Percentiles rank a stretch among this genome's conserved stretches.
These are phyloP conservation scores for Lasioglossum villosulum DNA, from an alignment of 2,888 invertebrate genomes.

Conservation along the genomic window DNA sequence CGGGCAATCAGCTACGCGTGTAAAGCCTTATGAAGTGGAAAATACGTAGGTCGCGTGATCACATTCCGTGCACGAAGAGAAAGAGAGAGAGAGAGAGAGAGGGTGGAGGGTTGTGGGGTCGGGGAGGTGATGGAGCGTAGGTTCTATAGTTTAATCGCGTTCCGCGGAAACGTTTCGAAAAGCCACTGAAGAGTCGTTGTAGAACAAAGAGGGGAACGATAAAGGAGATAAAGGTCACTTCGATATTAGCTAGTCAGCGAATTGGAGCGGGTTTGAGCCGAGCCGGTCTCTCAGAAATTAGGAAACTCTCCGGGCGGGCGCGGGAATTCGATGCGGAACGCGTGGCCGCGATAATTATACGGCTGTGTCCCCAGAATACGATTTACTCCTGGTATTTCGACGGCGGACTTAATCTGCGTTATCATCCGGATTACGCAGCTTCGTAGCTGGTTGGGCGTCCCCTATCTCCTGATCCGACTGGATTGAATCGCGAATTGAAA, in stretches of 20 bases:
- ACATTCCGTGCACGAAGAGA: not conserved
- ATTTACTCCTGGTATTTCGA: slow-evolving; percentile 75
- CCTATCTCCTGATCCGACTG: slow-evolving; percentile 32
- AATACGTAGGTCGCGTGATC: not conserved
- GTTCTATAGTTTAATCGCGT: not conserved
- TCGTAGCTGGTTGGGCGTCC: slow-evolving; percentile 40
- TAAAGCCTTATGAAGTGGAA: not conserved
- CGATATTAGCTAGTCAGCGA: slow-evolving; percentile 51
- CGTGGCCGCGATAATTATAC: slow-evolving; percentile 68
- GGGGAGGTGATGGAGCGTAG: not conserved
- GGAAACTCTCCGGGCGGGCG: slow-evolving; percentile 31
- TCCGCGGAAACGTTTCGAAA: slow-evolving; percentile 25
- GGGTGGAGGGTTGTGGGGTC: too few species aligned
- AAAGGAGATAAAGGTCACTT: slow-evolving; percentile 36
- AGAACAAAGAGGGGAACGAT: not conserved
- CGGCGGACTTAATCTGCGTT: slow-evolving; percentile 75
- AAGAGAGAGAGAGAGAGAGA: too few species aligned
- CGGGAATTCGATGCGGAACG: slow-evolving; percentile 49
- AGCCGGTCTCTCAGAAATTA: slow-evolving; percentile 49
- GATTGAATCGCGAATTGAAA: slow-evolving; percentile 41
- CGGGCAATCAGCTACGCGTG: not conserved
- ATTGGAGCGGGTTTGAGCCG: slow-evolving; percentile 37
- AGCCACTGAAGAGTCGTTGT: slow-evolving; percentile 21
- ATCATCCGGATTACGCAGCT: slow-evolving; percentile 73
- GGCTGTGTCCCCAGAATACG: slow-evolving; percentile 69